Evolutionary conservation across 2,888 invertebrate genomes (phyloP).

Genomic region (Heliconius cydno): DNA sequence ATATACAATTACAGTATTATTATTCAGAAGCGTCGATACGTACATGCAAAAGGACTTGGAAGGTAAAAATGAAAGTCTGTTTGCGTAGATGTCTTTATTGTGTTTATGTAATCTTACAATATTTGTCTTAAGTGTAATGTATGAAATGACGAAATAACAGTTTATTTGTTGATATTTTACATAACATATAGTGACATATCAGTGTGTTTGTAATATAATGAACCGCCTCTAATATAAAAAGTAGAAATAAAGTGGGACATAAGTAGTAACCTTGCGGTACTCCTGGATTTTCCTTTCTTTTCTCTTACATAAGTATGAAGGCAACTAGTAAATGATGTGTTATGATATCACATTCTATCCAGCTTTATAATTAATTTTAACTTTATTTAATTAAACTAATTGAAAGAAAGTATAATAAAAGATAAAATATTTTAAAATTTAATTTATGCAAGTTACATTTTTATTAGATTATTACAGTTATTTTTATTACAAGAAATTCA

Average conservation of each 20-base stretch:
- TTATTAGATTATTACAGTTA: not conserved
- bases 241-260: not conserved
- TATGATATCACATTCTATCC: not conserved
- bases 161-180: constrained; percentile 1
- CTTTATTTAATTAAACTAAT: too few species aligned
- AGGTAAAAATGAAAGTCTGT: constrained; percentile 60
- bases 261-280: not conserved
- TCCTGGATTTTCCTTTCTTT: not conserved
- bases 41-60: constrained; percentile 44
- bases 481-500: too few species aligned
- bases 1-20: not conserved
- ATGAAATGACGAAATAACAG: not conserved
- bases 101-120: constrained; percentile 42
- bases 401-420: not conserved
- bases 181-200: not conserved
- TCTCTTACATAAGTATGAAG: not conserved
- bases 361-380: too few species aligned
- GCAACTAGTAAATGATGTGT: not conserved
- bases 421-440: not conserved
- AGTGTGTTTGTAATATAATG: not conserved
- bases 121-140: constrained; percentile 19
- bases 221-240: not conserved
- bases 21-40: constrained; percentile 14
- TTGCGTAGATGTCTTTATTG: constrained; percentile 56
- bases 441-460: not conserved